These are phyloP conservation scores for Bolinopsis microptera DNA, from an alignment of 37 sponge, comb jelly and placozoan species.

Conservation along the genomic window DNA sequence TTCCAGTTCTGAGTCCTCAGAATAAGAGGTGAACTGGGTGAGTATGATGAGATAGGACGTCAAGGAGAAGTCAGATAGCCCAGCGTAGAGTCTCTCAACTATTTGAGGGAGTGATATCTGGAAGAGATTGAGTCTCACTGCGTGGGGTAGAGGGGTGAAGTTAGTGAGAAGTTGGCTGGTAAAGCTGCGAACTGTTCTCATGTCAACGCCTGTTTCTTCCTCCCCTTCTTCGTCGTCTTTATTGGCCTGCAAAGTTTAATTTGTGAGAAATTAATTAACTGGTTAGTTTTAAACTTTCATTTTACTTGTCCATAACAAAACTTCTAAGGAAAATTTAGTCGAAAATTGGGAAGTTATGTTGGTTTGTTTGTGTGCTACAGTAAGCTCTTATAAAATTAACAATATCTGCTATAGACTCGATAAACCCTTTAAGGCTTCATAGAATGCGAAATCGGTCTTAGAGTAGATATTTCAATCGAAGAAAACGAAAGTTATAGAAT, in stretches of 20 bases:
- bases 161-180: background rate
- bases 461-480: too few relatives aligned
- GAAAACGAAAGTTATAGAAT: too few relatives aligned
- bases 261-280: too few relatives aligned
- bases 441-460: too few relatives aligned
- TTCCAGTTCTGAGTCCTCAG: background rate
- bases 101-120: background rate
- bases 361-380: too few relatives aligned
- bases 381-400: too few relatives aligned
- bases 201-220: background rate
- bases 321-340: too few relatives aligned
- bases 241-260: slow-evolving; percentile 7
- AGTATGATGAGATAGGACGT: background rate
- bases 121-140: background rate
- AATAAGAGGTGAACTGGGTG: background rate
- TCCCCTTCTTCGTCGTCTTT: slow-evolving; percentile 22
- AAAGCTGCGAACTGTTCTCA: background rate
- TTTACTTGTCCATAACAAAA: too few relatives aligned
- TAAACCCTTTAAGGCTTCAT: too few relatives aligned
- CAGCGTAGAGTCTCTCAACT: background rate
- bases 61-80: background rate
- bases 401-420: too few relatives aligned
- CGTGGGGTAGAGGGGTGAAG: background rate
- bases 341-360: too few relatives aligned
- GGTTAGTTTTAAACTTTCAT: too few relatives aligned